Percentiles rank a stretch among this genome's conserved stretches.
Evolutionary conservation across 1,140 invertebrate genomes (phyloP).

Genomic region (Drosophila teissieri): DNA sequence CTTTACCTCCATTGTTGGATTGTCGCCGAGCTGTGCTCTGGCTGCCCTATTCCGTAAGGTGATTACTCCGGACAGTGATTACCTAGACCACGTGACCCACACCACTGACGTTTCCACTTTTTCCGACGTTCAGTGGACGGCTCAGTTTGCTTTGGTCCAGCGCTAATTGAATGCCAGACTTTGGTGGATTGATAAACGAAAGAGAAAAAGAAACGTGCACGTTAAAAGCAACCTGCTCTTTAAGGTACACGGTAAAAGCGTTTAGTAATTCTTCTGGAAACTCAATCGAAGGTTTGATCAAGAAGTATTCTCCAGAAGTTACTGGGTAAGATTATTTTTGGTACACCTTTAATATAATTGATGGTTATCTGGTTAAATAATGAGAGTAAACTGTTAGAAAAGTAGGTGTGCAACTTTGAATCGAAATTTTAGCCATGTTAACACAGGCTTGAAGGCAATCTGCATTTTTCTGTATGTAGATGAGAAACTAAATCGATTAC

Average conservation of each 20-base stretch:
- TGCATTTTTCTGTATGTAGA: conserved; percentile 13
- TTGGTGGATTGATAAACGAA: conserved; percentile 25
- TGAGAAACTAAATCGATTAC: conserved; percentile 42
- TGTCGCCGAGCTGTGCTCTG: conserved; percentile 15
- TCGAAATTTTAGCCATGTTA: background rate
- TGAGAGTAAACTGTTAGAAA: too few relatives aligned
- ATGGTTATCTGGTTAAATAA: background rate
- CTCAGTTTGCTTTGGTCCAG: conserved; percentile 31
- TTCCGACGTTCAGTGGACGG: conserved; percentile 22
- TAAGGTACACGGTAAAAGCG: background rate
- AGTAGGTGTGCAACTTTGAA: background rate
- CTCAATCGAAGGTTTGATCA: background rate
- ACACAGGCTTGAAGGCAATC: background rate
- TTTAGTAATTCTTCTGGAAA: background rate
- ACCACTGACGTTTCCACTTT: conserved; percentile 33
- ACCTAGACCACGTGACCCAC: conserved; percentile 49
- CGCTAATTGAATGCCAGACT: conserved; percentile 53
- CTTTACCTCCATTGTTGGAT: conserved; percentile 24
- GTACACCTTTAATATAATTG: too few relatives aligned
- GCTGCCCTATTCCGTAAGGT: conserved; percentile 34
- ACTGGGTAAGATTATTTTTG: too few relatives aligned
- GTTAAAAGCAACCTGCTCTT: conserved; percentile 6
- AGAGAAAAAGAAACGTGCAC: conserved; percentile 22
- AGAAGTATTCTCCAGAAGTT: too few relatives aligned
- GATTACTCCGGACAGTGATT: conserved; percentile 38